phyloP scores from a whole-genome alignment of 2,888 invertebrate genomes.

The Synergus umbraculus region DNA sequence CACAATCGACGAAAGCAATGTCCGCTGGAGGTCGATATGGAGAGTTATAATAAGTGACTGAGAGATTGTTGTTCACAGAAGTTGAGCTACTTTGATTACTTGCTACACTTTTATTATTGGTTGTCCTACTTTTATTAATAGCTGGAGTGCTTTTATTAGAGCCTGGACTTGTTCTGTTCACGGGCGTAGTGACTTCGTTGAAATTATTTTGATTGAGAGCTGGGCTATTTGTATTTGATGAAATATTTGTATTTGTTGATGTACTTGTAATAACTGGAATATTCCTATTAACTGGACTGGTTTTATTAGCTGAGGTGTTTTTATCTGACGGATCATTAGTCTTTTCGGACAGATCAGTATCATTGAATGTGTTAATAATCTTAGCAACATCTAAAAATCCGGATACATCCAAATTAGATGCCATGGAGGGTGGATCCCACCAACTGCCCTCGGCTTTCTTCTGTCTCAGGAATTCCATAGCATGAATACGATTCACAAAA shows the following conservation, averaged over 20 bases:
- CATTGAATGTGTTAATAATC: slow-evolving; percentile 10
- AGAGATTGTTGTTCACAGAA: not conserved
- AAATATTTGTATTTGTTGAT: too few species aligned
- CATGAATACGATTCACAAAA: slow-evolving; percentile 66
- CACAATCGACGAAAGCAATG: slow-evolving; percentile 69
- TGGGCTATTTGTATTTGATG: not conserved
- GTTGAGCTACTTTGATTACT: not conserved
- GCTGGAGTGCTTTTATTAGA: not conserved
- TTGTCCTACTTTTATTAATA: not conserved
- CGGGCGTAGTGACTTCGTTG: not conserved
- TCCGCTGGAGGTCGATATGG: slow-evolving; percentile 48
- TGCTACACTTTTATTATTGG: slow-evolving; percentile 21
- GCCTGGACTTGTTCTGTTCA: not conserved
- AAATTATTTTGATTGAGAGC: not conserved
- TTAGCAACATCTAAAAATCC: not conserved
- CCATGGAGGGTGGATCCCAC: slow-evolving; percentile 61
- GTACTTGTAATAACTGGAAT: not conserved
- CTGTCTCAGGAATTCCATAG: slow-evolving; percentile 68
- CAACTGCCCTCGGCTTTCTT: slow-evolving; percentile 60
- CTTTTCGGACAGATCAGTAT: not conserved
- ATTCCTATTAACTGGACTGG: not conserved
- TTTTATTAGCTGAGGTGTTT: not conserved
- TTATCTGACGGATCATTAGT: not conserved
- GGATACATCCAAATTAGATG: not conserved
- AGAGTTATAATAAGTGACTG: slow-evolving; percentile 3